A percentile compares a stretch with the other conserved stretches of the same genome.
Conservation (phyloP, 2,888 invertebrate species). For the Andrena bicolor region DNA sequence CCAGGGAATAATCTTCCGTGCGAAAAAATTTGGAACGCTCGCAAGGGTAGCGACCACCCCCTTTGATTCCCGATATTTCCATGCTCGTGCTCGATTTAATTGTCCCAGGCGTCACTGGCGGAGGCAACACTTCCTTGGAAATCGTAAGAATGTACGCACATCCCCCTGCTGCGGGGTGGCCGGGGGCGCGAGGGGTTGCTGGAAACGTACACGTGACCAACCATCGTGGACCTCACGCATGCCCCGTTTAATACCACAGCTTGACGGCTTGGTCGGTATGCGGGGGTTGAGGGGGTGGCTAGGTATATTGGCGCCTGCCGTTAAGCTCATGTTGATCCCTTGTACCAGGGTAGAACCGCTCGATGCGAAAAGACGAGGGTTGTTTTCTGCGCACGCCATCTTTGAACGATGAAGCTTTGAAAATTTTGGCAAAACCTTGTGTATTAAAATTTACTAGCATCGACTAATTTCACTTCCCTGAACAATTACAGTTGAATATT, state of each 20-base stretch:
- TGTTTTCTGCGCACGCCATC: slow-evolving; percentile 51
- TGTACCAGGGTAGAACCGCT: slow-evolving; percentile 73
- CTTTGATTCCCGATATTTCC: neutral
- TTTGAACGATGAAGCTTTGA: slow-evolving; percentile 22
- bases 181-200: slow-evolving; percentile 34
- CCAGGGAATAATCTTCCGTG: neutral
- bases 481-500: no score
- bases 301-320: slow-evolving; percentile 82
- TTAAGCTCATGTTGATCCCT: slow-evolving; percentile 81
- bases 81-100: slow-evolving; percentile 41
- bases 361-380: slow-evolving; percentile 62
- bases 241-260: slow-evolving; percentile 79
- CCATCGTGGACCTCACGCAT: slow-evolving; percentile 75
- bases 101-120: slow-evolving; percentile 15
- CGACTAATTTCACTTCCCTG: no score
- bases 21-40: neutral
- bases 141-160: slow-evolving; percentile 63
- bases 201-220: slow-evolving; percentile 70
- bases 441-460: neutral
- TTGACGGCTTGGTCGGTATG: slow-evolving; percentile 75
- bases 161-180: slow-evolving; percentile 12
- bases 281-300: slow-evolving; percentile 69
- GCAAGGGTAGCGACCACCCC: neutral
- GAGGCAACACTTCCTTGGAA: slow-evolving; percentile 62
- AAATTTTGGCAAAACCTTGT: neutral